Conservation (phyloP, 2,888 invertebrate genomes). For the Oxyscelio sp. region DNA sequence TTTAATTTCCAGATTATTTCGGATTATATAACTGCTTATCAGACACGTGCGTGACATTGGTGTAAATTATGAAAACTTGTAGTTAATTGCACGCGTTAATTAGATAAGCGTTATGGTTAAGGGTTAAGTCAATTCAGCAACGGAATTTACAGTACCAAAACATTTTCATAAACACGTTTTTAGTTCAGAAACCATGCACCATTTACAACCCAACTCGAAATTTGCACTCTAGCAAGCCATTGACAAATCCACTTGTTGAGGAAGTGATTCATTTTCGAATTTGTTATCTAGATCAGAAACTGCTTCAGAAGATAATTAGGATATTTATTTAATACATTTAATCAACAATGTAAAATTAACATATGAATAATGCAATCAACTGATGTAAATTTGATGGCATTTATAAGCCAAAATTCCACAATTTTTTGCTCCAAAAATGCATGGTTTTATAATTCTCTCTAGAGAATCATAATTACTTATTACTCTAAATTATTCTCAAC, state of each 20-base stretch:
- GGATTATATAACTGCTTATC: slow-evolving; percentile 19
- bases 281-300: slow-evolving; percentile 16
- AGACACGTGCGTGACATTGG: slow-evolving; percentile 25
- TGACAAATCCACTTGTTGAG: too few relatives aligned
- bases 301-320: not conserved
- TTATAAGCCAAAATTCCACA: too few relatives aligned
- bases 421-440: too few relatives aligned
- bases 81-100: slow-evolving; percentile 3
- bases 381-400: too few relatives aligned
- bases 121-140: not conserved
- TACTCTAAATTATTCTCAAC: too few relatives aligned
- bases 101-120: slow-evolving; percentile 4
- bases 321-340: not conserved
- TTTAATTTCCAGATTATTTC: slow-evolving; percentile 15
- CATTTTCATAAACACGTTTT: not conserved
- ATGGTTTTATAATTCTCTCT: too few relatives aligned
- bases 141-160: not conserved
- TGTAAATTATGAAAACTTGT: slow-evolving; percentile 1
- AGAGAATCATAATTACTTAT: too few relatives aligned
- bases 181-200: not conserved
- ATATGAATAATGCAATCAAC: too few relatives aligned
- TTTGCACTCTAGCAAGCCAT: too few relatives aligned
- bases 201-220: too few relatives aligned
- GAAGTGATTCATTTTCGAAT: not conserved
- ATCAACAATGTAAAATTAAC: too few relatives aligned